These are phyloP conservation scores for Proterorhinus semilunaris DNA, from an alignment of 2,113 vertebrate genomes.

Conservation along the genomic window DNA sequence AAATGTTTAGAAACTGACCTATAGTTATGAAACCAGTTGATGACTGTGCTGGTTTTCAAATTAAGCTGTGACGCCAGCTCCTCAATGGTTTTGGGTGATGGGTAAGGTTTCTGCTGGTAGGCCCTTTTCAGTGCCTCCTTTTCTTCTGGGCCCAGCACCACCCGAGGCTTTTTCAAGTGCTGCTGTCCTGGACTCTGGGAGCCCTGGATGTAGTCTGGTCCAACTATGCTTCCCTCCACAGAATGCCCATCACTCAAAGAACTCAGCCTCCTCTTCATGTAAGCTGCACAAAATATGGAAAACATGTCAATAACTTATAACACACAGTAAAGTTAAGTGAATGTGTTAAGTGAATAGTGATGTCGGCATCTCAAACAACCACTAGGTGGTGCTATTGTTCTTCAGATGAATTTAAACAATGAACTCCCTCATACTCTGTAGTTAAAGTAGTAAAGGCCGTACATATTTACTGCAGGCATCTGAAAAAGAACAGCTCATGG, in stretches of 20 bases:
- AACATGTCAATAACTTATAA: constrained; percentile 6
- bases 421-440: constrained; percentile 38
- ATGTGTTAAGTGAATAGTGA: no score
- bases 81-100: constrained; percentile 96
- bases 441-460: constrained; percentile 40
- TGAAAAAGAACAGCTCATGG: constrained; percentile 65
- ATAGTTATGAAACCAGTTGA: constrained; percentile 99
- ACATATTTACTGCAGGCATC: constrained; percentile 44
- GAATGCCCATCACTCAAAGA: constrained; percentile 90
- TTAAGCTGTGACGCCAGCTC: constrained; percentile 97
- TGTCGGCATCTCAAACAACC: constrained; percentile 4
- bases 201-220: constrained; percentile 86
- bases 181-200: constrained; percentile 90
- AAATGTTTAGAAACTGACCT: constrained; percentile 74
- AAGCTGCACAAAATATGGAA: constrained; percentile 73
- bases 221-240: constrained; percentile 78
- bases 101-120: constrained; percentile 98
- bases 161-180: constrained; percentile 91
- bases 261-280: constrained; percentile 95
- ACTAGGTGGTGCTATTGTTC: constrained; percentile 54
- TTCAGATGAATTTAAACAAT: constrained; percentile 34
- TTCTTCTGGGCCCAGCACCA: constrained; percentile 93
- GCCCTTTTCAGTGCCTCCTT: constrained; percentile 90
- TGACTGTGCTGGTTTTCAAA: constrained; percentile 98
- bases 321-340: neutral